phyloP scores from a whole-genome alignment of 2,888 invertebrate species.

The Sipha maydis region DNA sequence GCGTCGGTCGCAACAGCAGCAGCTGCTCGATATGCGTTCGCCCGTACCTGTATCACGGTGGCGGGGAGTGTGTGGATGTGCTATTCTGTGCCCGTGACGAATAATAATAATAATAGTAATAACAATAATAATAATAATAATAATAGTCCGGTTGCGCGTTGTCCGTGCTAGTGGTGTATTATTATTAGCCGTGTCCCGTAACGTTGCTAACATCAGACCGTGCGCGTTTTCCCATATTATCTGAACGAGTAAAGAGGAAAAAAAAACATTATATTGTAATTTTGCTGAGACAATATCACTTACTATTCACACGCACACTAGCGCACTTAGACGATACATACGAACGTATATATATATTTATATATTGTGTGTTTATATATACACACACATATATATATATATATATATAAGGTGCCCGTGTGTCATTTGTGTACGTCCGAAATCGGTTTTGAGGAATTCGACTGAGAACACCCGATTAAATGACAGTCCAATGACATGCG shows the following conservation, averaged over 20 bases:
- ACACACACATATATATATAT: neutral
- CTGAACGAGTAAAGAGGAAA: constrained; percentile 48
- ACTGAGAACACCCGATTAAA: neutral
- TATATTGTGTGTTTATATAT: neutral
- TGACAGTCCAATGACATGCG: constrained; percentile 38
- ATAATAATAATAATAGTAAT: neutral
- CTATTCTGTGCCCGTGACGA: neutral
- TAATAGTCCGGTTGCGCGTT: neutral
- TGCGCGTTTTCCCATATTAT: constrained; percentile 29
- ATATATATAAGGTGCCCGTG: neutral
- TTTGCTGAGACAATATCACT: constrained; percentile 46
- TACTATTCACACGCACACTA: no score
- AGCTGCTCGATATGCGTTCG: neutral
- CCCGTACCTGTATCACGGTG: no score
- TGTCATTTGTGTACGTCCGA: neutral
- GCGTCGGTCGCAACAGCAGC: neutral
- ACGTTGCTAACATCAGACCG: constrained; percentile 43
- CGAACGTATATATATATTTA: neutral
- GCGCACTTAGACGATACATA: neutral
- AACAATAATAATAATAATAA: neutral
- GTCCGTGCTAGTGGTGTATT: neutral
- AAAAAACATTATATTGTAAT: constrained; percentile 36
- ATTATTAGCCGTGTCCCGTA: neutral
- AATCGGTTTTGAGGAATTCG: constrained; percentile 13
- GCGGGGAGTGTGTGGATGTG: no score